Percentiles rank a stretch among this genome's conserved stretches.
phyloP scores from a whole-genome alignment of 2,888 invertebrate species.

The Stenodema calcarata region DNA sequence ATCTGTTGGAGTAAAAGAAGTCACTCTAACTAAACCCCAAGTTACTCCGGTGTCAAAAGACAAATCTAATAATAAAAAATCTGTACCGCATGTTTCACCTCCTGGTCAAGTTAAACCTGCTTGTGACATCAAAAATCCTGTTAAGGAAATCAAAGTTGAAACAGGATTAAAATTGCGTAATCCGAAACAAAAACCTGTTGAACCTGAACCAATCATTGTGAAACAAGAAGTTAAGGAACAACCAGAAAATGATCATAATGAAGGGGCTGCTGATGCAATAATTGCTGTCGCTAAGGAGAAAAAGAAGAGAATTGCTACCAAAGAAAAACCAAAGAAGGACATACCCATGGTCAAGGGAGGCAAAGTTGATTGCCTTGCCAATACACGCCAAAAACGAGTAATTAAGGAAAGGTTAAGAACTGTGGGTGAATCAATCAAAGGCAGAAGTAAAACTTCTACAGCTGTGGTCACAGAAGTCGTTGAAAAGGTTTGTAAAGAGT shows the following conservation, averaged over 20 bases:
- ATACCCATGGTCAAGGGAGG: slow-evolving; percentile 61
- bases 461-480: background rate
- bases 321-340: slow-evolving; percentile 58
- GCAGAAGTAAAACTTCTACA: slow-evolving; percentile 46
- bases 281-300: slow-evolving; percentile 58
- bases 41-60: background rate
- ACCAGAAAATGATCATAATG: background rate
- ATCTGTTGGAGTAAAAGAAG: background rate
- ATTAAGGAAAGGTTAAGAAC: slow-evolving; percentile 57
- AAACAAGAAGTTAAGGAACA: slow-evolving; percentile 53
- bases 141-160: slow-evolving; percentile 35
- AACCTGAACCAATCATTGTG: background rate
- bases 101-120: background rate
- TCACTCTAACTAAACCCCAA: background rate
- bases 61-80: background rate
- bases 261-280: background rate
- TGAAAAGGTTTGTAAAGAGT: background rate
- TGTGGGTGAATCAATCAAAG: slow-evolving; percentile 56
- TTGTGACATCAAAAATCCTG: background rate
- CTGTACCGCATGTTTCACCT: background rate
- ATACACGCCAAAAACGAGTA: slow-evolving; percentile 56
- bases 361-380: slow-evolving; percentile 40
- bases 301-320: slow-evolving; percentile 45
- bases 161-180: slow-evolving; percentile 50
- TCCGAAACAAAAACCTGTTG: background rate